phyloP scores from a whole-genome alignment of 2,797 vertebrate species.

The Pipistrellus kuhlii region DNA sequence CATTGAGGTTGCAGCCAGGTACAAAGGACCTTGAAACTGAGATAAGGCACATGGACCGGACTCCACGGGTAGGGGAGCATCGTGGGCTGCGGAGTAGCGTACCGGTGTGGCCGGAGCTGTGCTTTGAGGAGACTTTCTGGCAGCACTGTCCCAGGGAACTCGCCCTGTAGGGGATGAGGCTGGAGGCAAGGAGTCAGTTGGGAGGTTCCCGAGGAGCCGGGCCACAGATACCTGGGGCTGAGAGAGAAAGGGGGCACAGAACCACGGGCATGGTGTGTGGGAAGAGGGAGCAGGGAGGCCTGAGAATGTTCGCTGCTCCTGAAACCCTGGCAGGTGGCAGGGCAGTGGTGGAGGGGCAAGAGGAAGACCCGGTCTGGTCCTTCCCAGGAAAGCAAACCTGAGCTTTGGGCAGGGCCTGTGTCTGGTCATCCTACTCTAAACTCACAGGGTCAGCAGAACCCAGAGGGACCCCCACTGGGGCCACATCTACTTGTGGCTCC shows the following conservation, averaged over 20 bases:
- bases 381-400: background rate
- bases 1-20: background rate
- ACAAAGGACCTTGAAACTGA: background rate
- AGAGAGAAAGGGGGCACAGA: background rate
- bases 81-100: background rate
- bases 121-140: slow-evolving; percentile 28
- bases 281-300: background rate
- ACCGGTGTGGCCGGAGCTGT: background rate
- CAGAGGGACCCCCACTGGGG: background rate
- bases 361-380: background rate
- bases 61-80: background rate
- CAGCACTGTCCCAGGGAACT: background rate
- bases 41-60: background rate
- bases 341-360: background rate
- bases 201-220: background rate
- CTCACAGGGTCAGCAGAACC: background rate
- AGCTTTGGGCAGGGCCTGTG: background rate
- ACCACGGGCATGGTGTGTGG: background rate
- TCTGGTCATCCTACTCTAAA: background rate
- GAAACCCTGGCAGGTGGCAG: background rate
- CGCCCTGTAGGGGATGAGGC: background rate
- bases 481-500: background rate
- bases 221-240: background rate
- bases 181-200: background rate
- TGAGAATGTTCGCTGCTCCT: background rate